phyloP scores from a whole-genome alignment of 2,888 invertebrate genomes.

The Gandaritis pyraliata region DNA sequence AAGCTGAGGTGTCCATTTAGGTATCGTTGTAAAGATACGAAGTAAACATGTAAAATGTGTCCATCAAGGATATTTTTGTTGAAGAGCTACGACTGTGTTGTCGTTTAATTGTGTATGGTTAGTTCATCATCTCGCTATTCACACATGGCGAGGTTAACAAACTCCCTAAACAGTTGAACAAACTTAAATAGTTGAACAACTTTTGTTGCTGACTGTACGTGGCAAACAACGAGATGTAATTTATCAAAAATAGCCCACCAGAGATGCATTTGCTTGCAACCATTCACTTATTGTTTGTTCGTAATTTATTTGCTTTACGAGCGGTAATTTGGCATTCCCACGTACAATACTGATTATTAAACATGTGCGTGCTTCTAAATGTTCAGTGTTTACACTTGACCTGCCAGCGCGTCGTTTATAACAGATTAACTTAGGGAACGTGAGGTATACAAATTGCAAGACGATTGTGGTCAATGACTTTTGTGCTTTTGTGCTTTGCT shows the following conservation, averaged over 20 bases:
- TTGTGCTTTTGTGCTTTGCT: neutral
- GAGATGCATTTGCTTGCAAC: slow-evolving; percentile 33
- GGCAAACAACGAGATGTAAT: neutral
- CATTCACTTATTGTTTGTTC: slow-evolving; percentile 22
- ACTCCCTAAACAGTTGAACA: too few relatives aligned
- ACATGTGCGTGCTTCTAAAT: slow-evolving; percentile 6
- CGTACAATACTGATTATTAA: slow-evolving; percentile 12
- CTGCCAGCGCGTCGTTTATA: neutral
- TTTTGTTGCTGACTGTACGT: neutral
- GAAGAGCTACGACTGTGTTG: too few relatives aligned
- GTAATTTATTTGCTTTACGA: slow-evolving; percentile 32
- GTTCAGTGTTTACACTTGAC: slow-evolving; percentile 7
- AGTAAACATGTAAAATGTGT: too few relatives aligned
- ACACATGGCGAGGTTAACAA: too few relatives aligned
- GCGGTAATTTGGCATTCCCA: slow-evolving; percentile 34
- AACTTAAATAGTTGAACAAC: too few relatives aligned
- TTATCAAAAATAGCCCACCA: slow-evolving; percentile 21
- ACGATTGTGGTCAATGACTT: neutral
- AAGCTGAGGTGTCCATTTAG: too few relatives aligned
- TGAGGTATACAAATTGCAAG: neutral
- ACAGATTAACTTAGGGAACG: neutral
- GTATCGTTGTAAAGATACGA: too few relatives aligned
- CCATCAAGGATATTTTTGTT: too few relatives aligned
- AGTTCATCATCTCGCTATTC: too few relatives aligned
- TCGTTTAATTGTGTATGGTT: too few relatives aligned